Evolutionary conservation across 1,140 invertebrate species (phyloP), one percentile per base, ranked within the genome.

Genomic region (Triops longicaudatus): DNA sequence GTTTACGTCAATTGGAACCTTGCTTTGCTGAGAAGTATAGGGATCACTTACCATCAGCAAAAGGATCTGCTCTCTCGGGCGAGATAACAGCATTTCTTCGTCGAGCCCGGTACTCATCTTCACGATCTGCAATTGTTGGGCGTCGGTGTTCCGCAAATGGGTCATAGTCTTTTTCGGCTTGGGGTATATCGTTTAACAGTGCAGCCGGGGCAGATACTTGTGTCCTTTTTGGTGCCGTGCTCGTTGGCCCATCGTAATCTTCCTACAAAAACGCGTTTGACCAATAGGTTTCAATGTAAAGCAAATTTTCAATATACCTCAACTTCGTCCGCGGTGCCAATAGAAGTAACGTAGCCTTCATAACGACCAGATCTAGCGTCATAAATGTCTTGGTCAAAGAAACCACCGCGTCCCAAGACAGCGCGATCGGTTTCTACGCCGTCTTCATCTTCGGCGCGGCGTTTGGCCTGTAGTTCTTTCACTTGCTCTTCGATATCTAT

Each of bases 51-150:
- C 96, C 96, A 88, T 98, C 95, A 81, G 95, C 95, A 88, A 99
- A 99, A 26, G 96, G 95, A 90, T 99, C 97, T 78, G 92, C 91
- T 81, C 95, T 88, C 82, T 98, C 96, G 7, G 98, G 98, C 1
- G 98, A 99, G 79, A 98, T 97, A 74, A 98, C 95, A 87, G 93
- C 91, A 82, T 92, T 88, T 73, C 93, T 88, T 76, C 94, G 88
- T 81, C 93, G 92, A 80, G 93, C 92, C 75, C 94, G 88, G 83
- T 99, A 99, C 84, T 98, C 96, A 90, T 98, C 96, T 86, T 99
- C 96, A 78, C 95, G 88, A 81, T 99, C 96, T 1, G 94, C 93
- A 84, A 99, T 96, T 6, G 93, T 96, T 26, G 93, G 92, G 77
- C 91, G 86, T 79, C 95, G 87, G 83, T 95, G 90, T 80, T 98